These are phyloP conservation scores for Isaurus tuberculatus DNA, from an alignment of 92 coral and sea anemone species.

Conservation along the genomic window DNA sequence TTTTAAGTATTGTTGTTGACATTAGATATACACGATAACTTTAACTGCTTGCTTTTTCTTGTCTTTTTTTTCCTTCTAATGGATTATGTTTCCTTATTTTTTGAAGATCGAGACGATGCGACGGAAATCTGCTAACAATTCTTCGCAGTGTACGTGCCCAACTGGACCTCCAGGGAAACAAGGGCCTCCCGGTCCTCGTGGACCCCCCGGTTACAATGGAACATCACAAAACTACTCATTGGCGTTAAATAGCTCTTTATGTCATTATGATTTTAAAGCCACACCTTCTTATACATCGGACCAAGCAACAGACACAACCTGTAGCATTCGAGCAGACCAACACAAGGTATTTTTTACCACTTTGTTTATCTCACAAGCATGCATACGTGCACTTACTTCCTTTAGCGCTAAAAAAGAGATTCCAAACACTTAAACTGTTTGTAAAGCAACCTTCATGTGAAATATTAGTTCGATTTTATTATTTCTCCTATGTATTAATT, in stretches of 20 bases:
- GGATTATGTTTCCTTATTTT: not conserved
- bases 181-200: constrained; percentile 53
- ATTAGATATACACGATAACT: not conserved
- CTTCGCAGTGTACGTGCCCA: constrained; percentile 13
- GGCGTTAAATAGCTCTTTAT: constrained; percentile 26
- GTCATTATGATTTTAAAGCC: constrained; percentile 27
- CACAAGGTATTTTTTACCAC: constrained; percentile 25
- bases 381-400: no score
- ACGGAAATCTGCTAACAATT: not conserved
- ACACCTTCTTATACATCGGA: constrained; percentile 6
- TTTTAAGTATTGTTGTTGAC: no score
- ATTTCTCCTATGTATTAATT: no score
- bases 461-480: no score
- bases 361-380: no score
- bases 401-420: no score
- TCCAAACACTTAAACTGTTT: no score
- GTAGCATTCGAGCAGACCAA: constrained; percentile 12
- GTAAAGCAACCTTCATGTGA: no score
- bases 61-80: not conserved
- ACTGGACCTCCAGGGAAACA: constrained; percentile 50
- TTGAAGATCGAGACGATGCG: constrained; percentile 16
- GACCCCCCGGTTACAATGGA: constrained; percentile 27
- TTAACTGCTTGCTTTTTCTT: not conserved
- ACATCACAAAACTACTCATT: constrained; percentile 11
- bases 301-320: not conserved